phyloP scores from a whole-genome alignment of 30 jellyfish, hydroid and myxozoan genomes.

The Turritopsis rubra region DNA sequence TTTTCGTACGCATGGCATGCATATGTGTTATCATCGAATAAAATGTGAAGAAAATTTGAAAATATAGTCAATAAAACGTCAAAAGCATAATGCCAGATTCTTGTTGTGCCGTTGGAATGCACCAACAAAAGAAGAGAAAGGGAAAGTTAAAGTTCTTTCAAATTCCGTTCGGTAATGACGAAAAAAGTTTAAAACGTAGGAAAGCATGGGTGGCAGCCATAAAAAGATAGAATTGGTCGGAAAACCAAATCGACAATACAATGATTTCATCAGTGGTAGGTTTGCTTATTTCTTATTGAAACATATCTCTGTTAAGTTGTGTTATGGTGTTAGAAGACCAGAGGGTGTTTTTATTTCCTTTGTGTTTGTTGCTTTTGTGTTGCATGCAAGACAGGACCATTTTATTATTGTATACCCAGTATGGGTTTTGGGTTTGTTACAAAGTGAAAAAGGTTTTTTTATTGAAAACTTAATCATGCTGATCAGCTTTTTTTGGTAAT shows the following conservation, averaged over 20 bases:
- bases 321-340: neutral
- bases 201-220: neutral
- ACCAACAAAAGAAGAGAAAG: neutral
- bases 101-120: neutral
- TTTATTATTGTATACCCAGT: neutral
- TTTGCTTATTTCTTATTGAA: neutral
- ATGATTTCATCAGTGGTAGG: neutral
- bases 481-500: neutral
- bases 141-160: neutral
- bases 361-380: neutral
- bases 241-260: neutral
- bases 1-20: neutral
- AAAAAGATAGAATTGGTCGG: neutral
- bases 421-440: neutral
- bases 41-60: neutral
- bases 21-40: neutral
- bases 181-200: neutral
- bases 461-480: neutral
- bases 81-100: neutral
- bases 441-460: neutral
- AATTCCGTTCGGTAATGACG: neutral
- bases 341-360: neutral
- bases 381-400: too few species aligned
- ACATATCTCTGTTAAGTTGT: neutral
- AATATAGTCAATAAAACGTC: neutral